Percentiles rank a stretch among this genome's conserved stretches.
Evolutionary conservation across 2,888 invertebrate species (phyloP).

Genomic region (Oeneis ivallda): DNA sequence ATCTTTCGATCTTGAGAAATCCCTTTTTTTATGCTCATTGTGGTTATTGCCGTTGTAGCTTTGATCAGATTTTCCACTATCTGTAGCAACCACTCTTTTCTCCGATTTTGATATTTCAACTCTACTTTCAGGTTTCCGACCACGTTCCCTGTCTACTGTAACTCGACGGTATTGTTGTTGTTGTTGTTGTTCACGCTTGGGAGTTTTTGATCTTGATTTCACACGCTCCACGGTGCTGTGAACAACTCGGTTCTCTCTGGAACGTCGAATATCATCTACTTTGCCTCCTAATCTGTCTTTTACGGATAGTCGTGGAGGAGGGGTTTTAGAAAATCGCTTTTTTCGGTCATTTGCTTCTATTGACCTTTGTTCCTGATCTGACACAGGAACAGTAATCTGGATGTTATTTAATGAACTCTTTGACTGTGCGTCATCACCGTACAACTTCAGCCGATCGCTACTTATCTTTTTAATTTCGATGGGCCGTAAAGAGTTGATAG

Average conservation of each 20-base stretch:
- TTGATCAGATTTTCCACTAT: conserved; percentile 50
- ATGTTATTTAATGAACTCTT: conserved; percentile 72
- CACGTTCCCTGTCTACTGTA: conserved; percentile 73
- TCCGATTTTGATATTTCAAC: conserved; percentile 56
- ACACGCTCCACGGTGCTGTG: conserved; percentile 81
- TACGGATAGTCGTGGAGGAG: conserved; percentile 86
- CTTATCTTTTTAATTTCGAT: conserved; percentile 89
- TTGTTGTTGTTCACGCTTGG: conserved; percentile 68
- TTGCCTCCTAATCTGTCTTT: conserved; percentile 91
- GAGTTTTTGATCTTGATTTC: conserved; percentile 78
- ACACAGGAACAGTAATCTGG: conserved; percentile 80
- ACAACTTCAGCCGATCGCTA: conserved; percentile 85
- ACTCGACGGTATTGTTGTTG: conserved; percentile 71
- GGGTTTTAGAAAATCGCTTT: conserved; percentile 70
- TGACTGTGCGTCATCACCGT: conserved; percentile 75
- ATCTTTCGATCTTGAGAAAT: conserved; percentile 46
- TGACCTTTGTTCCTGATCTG: conserved; percentile 69
- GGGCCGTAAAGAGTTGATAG: conserved; percentile 89
- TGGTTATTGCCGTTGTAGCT: conserved; percentile 52
- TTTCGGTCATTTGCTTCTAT: conserved; percentile 75
- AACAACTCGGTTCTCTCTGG: conserved; percentile 77
- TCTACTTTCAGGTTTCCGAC: conserved; percentile 62
- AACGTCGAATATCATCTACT: conserved; percentile 82
- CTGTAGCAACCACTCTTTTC: conserved; percentile 53
- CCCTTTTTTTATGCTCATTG: conserved; percentile 52